Base-by-base conservation (phyloP, 2,113 vertebrate species). In the Solea senegalensis region DNA sequence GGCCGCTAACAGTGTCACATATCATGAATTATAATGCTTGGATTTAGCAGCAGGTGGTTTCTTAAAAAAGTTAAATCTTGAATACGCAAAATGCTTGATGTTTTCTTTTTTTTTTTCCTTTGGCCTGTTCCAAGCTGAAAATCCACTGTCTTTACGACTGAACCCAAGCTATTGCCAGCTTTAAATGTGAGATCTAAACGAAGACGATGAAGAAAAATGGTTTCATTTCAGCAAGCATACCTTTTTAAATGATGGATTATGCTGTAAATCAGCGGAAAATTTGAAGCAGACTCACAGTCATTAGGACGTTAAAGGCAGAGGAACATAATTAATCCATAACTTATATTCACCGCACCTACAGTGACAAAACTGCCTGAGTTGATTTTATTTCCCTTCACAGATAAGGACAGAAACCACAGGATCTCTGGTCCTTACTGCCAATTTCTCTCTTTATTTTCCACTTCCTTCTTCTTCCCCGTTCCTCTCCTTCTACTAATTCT, bases 401-500 rank as follows among this genome's bases (percentile, higher is more conserved):
- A 70, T 52, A 28, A 8, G 54, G 51, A 76, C 51, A 70, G 27
- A 67, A 53, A 65, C 49, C 44, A 10, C 53, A 56, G 39, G 14
- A 28, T 86, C 45, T 79, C 69, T 66, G 61, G 56, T 80, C 57
- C 61, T 44, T 44, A 21, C 67, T 81, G 65, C 80, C 72, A 78
- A 34, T 78, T 80, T 69, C 54, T 72, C 39, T 14, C 2, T 50
- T 74, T 65, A 73, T 85, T 86, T 67, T 78, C 57, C 75, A 64
- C 64, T 74, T 74, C 61, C 73, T 55, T 74, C 72, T 49, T 78
- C 69, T 14, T 46, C 51, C 34, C 15, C 5, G 4, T 76, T 76
- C 73, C 70, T 78, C 58, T 72, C 76, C 71, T 76, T 82, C 74
- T 65, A 72, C 71, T 85, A 84, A 89, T 88, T 80, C 55, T 59